Evolutionary conservation across 2,113 vertebrate genomes (phyloP), one percentile per base, ranked within the genome.

Genomic region (Hiodon tergisus): DNA sequence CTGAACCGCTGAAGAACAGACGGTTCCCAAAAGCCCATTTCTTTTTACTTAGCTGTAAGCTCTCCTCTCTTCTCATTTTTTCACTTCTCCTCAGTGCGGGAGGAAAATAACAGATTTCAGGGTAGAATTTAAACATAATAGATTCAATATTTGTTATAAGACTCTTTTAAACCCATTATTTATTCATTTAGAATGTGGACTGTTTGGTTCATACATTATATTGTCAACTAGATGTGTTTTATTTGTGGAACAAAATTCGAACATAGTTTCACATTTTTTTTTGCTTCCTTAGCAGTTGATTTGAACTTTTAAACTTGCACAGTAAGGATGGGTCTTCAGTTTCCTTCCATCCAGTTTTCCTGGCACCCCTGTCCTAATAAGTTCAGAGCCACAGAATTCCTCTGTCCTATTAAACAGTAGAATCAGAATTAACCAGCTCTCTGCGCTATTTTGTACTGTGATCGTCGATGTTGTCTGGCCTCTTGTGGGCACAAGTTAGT

Each of bases 131-230:
- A 31, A 75, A 5, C 61, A 57, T 67, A 55, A 59, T 55, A 4
- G 63, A 75, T 52, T 67, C 8, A 6, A 14, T 59, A 63, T 68
- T 9, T 68, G 46, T 67, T 47, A 67, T 48, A 68, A 67, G 62
- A 75, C 51, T 53, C 67, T 67, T 16, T 69, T 69, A 11, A 58
- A 67, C 51, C n/a, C 11, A 53, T 75, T 75, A 67, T 59, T 67
- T 75, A 75, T 75, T 59, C 52, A 67, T 58, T 3, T 57, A 6
- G 55, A 67, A 46, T 48, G 9, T 58, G 65, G 47, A 8, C 47
- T 74, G 54, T 51, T 48, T 58, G n/a, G 69, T 71, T 71, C 51
- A 52, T 53, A 8, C 67, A 71, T 58, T 71, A 11, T 57, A 71
- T 58, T 46, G 47, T 16, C 53, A 58, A 13, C 9, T 57, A 57